Conservation (phyloP, 2,113 vertebrate species). For the Coregonus clupeaformis region DNA sequence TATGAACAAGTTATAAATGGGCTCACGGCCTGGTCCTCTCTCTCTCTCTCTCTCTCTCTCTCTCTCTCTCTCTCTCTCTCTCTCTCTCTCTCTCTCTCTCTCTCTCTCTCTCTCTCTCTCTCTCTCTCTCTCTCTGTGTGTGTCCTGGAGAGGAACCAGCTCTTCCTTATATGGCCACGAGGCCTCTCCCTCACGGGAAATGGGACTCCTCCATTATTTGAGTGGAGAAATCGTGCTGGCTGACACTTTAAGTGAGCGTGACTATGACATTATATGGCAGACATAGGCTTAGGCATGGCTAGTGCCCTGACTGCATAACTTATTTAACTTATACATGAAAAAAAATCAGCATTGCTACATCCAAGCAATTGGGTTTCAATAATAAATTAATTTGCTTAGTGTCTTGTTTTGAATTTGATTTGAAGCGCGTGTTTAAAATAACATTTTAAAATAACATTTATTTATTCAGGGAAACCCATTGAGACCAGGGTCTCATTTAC, state of each 20-base stretch:
- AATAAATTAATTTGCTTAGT: too few species aligned
- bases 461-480: too few species aligned
- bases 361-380: too few species aligned
- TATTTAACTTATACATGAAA: neutral
- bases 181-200: neutral
- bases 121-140: neutral
- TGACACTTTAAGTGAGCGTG: neutral
- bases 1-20: slow-evolving; percentile 46
- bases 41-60: slow-evolving; percentile 6
- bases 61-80: too few species aligned
- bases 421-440: too few species aligned
- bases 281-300: neutral
- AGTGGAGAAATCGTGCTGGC: neutral
- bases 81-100: too few species aligned
- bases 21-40: slow-evolving; percentile 1
- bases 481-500: too few species aligned
- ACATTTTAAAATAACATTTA: too few species aligned
- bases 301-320: neutral
- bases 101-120: neutral
- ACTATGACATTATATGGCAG: neutral
- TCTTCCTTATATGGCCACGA: neutral
- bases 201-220: neutral
- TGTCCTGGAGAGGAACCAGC: too few species aligned
- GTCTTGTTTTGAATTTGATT: too few species aligned
- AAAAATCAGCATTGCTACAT: too few species aligned